Evolutionary conservation across 2,888 invertebrate genomes (phyloP), one percentile per base, ranked within the genome.

Genomic region (Branchipolynoe longqiensis): DNA sequence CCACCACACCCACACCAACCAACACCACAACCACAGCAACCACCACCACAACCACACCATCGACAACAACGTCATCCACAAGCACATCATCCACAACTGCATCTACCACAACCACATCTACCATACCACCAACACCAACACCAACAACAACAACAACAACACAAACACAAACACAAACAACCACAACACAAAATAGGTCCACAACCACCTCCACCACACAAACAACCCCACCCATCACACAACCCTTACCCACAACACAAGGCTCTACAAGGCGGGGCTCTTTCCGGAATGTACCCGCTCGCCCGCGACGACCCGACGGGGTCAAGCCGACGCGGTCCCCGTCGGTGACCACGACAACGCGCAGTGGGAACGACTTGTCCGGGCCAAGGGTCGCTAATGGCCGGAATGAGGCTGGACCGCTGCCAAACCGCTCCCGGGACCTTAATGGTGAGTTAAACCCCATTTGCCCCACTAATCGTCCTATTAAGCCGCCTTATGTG

Each of bases 41-140:
- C 25, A 54, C 48, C 38, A 41, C 25, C 22, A 48, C 8, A 18
- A 78, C 33, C 48, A 78, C 48, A 48, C 25, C 48, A 22, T 25
- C 62, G 14, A 62, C 62, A 62, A 25, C 62, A 62, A 62, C 62
- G 6, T 14, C 62, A 78, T 31, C 41, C 2, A n/a, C 25, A 1
- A 78, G 18, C 14, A 78, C 41, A 78, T 25, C 78, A 78, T n/a
- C 78, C 4, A 74, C 40, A 74, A 6, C 74, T 18, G 48, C 41
- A n/a, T 1, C 78, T 28, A 40, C 78, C 2, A 28, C 41, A 78
- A 48, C 78, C 4, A 78, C 78, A 41, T 28, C 6, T 12, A n/a
- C 78, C 8, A 78, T 48, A 41, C 41, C 78, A 41, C 41, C 41
- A n/a, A 41, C 78, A 2, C 41, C 48, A 41, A 28, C 41, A 78